Evolutionary conservation across 1,140 invertebrate species (phyloP), one percentile per base, ranked within the genome.

Genomic region (Halotydeus destructor): DNA sequence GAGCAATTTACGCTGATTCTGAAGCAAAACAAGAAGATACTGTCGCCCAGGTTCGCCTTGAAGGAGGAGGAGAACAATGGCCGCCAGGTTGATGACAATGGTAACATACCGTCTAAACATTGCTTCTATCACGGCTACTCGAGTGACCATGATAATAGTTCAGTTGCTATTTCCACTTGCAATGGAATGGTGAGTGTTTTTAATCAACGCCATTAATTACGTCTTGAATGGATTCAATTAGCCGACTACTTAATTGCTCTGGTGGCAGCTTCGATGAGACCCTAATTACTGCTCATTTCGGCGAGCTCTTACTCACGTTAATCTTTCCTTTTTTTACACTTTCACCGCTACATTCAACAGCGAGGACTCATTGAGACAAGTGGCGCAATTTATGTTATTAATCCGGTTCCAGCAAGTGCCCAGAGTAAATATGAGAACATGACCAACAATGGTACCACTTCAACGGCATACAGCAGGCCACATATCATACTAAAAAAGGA

Each of bases 361-460:
- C 39, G 49, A 45, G 50, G 50, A 14, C 41, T 46, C 19, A 49
- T 52, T 26, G 45, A 52, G 16, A 48, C 44, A 8, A 12, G 43
- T 4, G 23, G 28, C 23, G 41, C 30, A 4, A 39, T 43, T 21
- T 50, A 44, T 25, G 26, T 43, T 14, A 47, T 52, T 21, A 49
- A 48, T 26, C 50, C 50, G 6, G 18, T 52, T 12, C 46, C 50
- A 25, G 35, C 25, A 48, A 2, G 14, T 46, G 6, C 12, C 30
- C 8, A 9, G n/a, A n/a, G n/a, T n/a, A n/a, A n/a, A n/a, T n/a
- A n/a, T n/a, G n/a, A n/a, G n/a, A n/a, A n/a, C n/a, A n/a, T n/a
- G n/a, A n/a, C n/a, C n/a, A n/a, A n/a, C n/a, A 39, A 30, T 26
- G 41, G 12, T n/a, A 40, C n/a, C 3, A 30, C n/a, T 36, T 31